Evolutionary conservation across 92 coral and sea anemone species (phyloP), one percentile per base, ranked within the genome.

Genomic region (Palythoa grandis): DNA sequence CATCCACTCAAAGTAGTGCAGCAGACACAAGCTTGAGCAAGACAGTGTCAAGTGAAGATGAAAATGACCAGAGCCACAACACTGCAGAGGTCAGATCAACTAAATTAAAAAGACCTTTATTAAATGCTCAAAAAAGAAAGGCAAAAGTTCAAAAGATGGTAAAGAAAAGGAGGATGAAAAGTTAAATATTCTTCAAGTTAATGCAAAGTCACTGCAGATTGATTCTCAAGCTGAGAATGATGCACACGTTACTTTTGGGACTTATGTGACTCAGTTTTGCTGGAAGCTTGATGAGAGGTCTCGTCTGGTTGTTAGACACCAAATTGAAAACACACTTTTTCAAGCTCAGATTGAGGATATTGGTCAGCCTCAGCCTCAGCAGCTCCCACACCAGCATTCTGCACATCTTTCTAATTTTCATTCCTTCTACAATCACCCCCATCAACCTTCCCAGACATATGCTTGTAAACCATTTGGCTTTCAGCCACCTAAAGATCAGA

Each of bases 91-190:
- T 65, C 5, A 65, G 70, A 17, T 65, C 70, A 65, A 65, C 70
- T 65, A n/a, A n/a, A n/a, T n/a, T n/a, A n/a, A 19, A 65, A 65
- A 65, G 70, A 65, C 70, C 70, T 65, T n/a, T 65, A 65, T 4
- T 11, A 6, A 65, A 65, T 65, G 70, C 70, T 65, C 70, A 65
- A 22, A 65, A 65, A 65, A 65, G 35, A 65, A 65, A 65, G 70
- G 29, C 4, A 20, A 65, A 65, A 65, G 70, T 65, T 11, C 23
- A 82, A 65, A 38, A 38, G 22, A 39, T 16, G 63, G 22, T 40
- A 56, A 83, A 70, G 76, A 68, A 83, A 63, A 67, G 50, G 78
- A 19, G 20, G 87, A 70, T 67, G 78, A 83, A 74, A 68, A 83
- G 22, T 37, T 83, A 5, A 68, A 68, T 74, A 53, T 71, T 10